A percentile compares a stretch with the other conserved stretches of the same genome.
These are phyloP conservation scores for Diplogasteroides magnus DNA, from an alignment of 1,140 invertebrate species.

Conservation along the genomic window DNA sequence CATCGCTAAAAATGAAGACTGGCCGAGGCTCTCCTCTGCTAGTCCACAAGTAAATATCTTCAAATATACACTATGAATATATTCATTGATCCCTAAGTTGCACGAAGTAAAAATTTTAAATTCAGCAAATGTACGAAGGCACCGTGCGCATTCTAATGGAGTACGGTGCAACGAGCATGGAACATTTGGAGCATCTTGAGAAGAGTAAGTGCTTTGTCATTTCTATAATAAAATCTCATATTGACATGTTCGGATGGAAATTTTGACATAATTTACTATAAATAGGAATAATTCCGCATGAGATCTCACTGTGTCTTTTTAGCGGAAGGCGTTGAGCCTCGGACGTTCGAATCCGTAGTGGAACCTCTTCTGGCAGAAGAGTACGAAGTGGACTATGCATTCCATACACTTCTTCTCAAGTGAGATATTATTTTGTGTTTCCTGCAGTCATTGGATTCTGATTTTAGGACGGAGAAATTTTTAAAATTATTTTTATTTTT, in stretches of 20 bases:
- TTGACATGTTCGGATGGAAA: background rate
- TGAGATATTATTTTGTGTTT: background rate
- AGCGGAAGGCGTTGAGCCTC: conserved; percentile 26
- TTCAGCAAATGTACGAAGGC: conserved; percentile 52
- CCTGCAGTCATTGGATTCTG: background rate
- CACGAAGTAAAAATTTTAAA: too few relatives aligned
- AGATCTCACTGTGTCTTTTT: conserved; percentile 7
- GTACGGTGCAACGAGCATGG: conserved; percentile 47
- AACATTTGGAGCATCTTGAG: conserved; percentile 46
- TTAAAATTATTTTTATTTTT: too few relatives aligned
- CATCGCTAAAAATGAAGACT: conserved; percentile 46
- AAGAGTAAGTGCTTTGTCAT: conserved; percentile 29
- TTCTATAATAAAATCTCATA: background rate
- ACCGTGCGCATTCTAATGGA: conserved; percentile 50
- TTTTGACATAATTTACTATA: conserved; percentile 8
- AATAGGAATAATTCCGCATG: conserved; percentile 11
- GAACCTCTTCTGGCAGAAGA: conserved; percentile 46
- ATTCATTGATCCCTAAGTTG: conserved; percentile 1
- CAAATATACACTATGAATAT: background rate
- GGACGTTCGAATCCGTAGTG: conserved; percentile 46
- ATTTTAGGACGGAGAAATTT: too few relatives aligned
- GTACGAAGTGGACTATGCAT: conserved; percentile 49
- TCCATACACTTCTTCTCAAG: conserved; percentile 47
- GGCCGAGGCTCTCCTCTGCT: conserved; percentile 44
- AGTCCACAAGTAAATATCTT: background rate